A percentile compares a stretch with the other conserved stretches of the same genome.
phyloP scores from a whole-genome alignment of 2,888 invertebrate genomes.

The Mycalesis mineus region DNA sequence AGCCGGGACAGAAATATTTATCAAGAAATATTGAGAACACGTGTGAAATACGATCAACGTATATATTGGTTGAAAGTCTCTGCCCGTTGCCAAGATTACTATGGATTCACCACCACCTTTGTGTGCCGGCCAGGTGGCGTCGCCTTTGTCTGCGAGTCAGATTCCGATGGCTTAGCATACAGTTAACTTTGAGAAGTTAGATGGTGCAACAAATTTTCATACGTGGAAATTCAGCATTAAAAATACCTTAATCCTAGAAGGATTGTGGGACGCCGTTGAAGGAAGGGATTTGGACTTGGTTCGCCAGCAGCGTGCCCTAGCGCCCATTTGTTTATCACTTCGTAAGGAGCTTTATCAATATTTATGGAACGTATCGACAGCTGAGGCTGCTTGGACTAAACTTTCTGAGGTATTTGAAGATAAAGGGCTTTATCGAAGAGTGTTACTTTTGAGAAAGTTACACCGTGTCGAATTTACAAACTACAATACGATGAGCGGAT shows the following conservation, averaged over 20 bases:
- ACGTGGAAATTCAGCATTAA: no score
- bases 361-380: not conserved
- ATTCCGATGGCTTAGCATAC: no score
- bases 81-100: no score
- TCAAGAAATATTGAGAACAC: no score
- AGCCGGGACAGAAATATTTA: no score
- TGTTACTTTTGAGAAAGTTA: not conserved
- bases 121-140: no score
- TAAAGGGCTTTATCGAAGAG: not conserved
- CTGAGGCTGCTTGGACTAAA: not conserved
- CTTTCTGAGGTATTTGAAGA: not conserved
- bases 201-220: not conserved
- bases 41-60: no score
- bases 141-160: no score
- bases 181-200: no score
- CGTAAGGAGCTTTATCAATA: not conserved
- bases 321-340: not conserved
- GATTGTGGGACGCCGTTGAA: not conserved
- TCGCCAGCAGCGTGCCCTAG: not conserved
- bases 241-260: no score
- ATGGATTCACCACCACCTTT: no score
- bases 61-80: no score
- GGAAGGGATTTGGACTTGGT: not conserved
- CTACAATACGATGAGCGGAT: not conserved
- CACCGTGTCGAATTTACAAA: not conserved